These are phyloP conservation scores for Actenoides lindsayi DNA, from an alignment of 2,113 vertebrate species.

Conservation along the genomic window DNA sequence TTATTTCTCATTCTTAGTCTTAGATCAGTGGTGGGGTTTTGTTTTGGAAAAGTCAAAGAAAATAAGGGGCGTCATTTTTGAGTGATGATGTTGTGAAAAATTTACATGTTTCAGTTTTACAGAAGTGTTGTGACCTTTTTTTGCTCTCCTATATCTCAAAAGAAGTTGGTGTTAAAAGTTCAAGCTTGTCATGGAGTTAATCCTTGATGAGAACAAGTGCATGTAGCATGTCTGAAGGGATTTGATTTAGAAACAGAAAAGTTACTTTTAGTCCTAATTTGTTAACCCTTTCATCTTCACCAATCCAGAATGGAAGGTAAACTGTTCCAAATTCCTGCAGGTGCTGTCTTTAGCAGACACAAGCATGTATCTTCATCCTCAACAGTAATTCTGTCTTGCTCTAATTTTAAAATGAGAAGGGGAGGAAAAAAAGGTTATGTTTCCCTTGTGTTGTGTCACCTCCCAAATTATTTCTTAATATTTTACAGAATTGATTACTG, in stretches of 20 bases:
- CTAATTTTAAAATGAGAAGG: conserved; percentile 25
- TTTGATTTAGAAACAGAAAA: conserved; percentile 68
- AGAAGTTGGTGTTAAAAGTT: conserved; percentile 52
- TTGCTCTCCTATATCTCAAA: conserved; percentile 2
- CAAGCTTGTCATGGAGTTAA: conserved; percentile 63
- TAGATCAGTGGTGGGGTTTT: not conserved
- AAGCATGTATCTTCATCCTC: conserved; percentile 17
- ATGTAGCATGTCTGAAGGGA: conserved; percentile 54
- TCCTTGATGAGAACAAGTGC: conserved; percentile 63
- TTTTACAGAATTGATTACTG: not conserved
- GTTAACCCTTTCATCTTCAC: conserved; percentile 53
- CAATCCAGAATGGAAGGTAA: conserved; percentile 36
- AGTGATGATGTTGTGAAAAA: conserved; percentile 37
- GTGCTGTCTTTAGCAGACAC: conserved; percentile 24
- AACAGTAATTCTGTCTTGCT: not conserved
- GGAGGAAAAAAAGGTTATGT: not conserved
- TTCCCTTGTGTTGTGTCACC: not conserved
- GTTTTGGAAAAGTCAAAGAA: not conserved
- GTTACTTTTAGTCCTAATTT: conserved; percentile 46
- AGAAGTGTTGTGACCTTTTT: not conserved
- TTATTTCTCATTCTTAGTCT: not conserved
- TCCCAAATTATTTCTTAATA: not conserved
- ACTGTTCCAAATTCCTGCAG: conserved; percentile 23
- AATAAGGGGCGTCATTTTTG: conserved; percentile 18
- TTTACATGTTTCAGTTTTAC: conserved; percentile 39